Conservation (phyloP, 2,797 vertebrate genomes). For the Taenioides sp. region DNA sequence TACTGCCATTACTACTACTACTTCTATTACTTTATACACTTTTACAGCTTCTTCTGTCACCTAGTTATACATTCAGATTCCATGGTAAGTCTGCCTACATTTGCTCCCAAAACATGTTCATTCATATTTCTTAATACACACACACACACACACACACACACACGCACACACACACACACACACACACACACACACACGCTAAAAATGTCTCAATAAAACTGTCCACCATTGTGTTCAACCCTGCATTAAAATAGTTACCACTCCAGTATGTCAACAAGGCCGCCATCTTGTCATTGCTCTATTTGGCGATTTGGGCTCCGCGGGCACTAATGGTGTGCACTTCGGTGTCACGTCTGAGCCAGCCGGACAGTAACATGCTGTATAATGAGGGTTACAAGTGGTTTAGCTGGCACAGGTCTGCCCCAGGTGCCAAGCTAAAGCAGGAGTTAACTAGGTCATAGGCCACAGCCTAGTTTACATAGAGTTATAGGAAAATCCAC, state of each 20-base stretch:
- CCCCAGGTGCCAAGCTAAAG: neutral
- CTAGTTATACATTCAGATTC: no score
- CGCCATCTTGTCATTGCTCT: neutral
- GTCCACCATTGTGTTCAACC: neutral
- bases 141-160: no score
- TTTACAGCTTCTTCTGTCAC: no score
- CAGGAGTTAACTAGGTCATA: constrained; percentile 3
- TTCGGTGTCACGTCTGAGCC: constrained; percentile 29
- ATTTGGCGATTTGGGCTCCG: constrained; percentile 6
- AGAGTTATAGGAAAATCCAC: neutral
- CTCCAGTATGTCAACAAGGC: neutral
- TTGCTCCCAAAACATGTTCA: no score
- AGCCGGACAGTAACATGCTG: constrained; percentile 17
- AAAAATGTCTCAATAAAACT: neutral
- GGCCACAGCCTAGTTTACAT: neutral
- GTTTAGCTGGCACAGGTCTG: neutral
- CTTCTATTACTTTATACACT: no score
- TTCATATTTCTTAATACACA: neutral
- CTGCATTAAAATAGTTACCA: neutral
- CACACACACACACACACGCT: no score
- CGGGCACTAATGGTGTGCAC: constrained; percentile 8
- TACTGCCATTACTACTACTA: no score
- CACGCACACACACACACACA: no score
- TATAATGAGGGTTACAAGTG: constrained; percentile 35
- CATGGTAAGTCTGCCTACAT: no score